These are phyloP conservation scores for Eupithecia dodoneata DNA, from an alignment of 2,888 invertebrate genomes.

Conservation along the genomic window DNA sequence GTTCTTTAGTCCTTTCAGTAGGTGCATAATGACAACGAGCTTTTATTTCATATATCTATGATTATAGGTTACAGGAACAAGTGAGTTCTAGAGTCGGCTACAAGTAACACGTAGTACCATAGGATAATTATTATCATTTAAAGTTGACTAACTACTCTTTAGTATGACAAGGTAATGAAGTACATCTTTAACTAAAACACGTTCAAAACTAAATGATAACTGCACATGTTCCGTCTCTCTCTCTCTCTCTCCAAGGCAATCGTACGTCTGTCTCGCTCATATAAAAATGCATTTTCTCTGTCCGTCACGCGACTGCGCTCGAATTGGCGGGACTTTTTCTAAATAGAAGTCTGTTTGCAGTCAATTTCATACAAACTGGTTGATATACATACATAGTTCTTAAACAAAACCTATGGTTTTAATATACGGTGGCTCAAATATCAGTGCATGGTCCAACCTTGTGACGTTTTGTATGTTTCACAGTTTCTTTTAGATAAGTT, in stretches of 20 bases:
- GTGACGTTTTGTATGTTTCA: background rate
- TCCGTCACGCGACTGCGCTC: conserved; percentile 58
- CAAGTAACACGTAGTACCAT: too few relatives aligned
- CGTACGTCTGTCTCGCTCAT: conserved; percentile 48
- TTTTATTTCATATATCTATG: too few relatives aligned
- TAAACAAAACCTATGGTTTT: too few relatives aligned
- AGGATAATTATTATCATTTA: background rate
- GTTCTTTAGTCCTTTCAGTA: too few relatives aligned
- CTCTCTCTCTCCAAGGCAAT: conserved; percentile 29
- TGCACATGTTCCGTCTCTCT: conserved; percentile 45
- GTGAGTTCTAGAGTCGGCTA: too few relatives aligned
- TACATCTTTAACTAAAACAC: background rate
- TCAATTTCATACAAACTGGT: background rate
- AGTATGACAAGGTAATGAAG: background rate
- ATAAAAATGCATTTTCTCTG: conserved; percentile 68
- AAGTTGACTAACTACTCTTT: background rate
- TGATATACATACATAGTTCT: background rate
- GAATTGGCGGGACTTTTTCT: conserved; percentile 47
- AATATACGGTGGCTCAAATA: background rate
- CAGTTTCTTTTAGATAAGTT: background rate
- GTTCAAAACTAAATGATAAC: conserved; percentile 7
- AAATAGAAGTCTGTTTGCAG: conserved; percentile 2
- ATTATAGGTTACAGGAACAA: too few relatives aligned
- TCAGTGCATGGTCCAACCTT: background rate
- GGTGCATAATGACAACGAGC: too few relatives aligned